Evolutionary conservation across 2,888 invertebrate species (phyloP).

Genomic region (Pantelozetes paolii): DNA sequence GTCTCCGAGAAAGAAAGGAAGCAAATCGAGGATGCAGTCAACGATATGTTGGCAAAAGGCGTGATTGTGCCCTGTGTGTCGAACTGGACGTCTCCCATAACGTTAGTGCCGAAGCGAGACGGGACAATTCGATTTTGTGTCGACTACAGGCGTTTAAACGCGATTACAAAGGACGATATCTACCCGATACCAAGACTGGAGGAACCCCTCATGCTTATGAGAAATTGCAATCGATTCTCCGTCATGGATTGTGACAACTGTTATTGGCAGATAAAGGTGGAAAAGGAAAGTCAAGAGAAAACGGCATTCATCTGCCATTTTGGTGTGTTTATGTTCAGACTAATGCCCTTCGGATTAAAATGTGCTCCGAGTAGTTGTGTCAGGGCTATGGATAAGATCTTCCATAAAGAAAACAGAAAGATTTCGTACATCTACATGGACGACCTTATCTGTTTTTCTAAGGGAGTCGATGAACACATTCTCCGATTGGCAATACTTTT

Average conservation of each 20-base stretch:
- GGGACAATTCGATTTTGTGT: too few species aligned
- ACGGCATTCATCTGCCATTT: background rate
- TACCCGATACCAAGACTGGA: background rate
- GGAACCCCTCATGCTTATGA: background rate
- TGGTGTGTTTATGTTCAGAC: background rate
- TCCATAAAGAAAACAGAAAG: background rate
- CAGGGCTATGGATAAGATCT: background rate
- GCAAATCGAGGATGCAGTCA: too few species aligned
- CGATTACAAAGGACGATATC: background rate
- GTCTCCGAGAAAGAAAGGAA: too few species aligned
- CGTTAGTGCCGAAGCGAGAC: too few species aligned
- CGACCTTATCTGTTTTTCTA: background rate
- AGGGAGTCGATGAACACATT: background rate
- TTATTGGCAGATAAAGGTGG: background rate
- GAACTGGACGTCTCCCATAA: too few species aligned
- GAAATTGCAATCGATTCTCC: background rate
- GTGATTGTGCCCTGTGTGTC: too few species aligned
- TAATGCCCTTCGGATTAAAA: background rate
- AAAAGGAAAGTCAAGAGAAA: background rate
- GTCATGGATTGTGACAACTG: background rate
- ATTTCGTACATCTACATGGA: background rate
- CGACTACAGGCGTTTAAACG: too few species aligned
- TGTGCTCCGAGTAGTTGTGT: background rate
- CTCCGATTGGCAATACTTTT: background rate
- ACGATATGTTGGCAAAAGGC: too few species aligned